These are phyloP conservation scores for Euspilapteryx auroguttella DNA, from an alignment of 2,888 invertebrate species.

Conservation along the genomic window DNA sequence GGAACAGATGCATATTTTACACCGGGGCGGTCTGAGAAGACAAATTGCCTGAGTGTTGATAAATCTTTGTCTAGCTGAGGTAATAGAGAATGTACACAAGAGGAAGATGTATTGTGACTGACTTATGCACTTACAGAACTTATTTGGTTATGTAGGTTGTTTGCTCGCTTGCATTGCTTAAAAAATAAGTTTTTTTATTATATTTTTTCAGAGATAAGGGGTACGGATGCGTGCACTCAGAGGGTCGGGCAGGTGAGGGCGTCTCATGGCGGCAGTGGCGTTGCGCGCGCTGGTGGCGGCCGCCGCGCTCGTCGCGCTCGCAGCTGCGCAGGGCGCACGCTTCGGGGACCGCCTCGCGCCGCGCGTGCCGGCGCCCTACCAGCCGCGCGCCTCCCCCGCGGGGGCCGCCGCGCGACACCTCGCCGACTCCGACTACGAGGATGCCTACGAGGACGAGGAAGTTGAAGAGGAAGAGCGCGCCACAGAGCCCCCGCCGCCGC, in stretches of 20 bases:
- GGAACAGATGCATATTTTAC: conserved; percentile 32
- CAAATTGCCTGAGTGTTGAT: conserved; percentile 8
- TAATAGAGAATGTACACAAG: too few relatives aligned
- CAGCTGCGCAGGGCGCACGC: conserved; percentile 26
- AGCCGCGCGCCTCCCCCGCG: conserved; percentile 25
- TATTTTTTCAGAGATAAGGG: conserved; percentile 29
- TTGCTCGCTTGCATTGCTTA: too few relatives aligned
- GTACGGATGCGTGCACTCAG: conserved; percentile 27
- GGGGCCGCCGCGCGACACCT: conserved; percentile 16
- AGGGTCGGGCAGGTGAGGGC: conserved; percentile 34
- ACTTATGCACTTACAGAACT: too few relatives aligned
- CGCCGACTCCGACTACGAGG: conserved; percentile 30
- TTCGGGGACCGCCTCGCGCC: conserved; percentile 44
- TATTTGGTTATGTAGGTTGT: too few relatives aligned
- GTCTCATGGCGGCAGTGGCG: conserved; percentile 33
- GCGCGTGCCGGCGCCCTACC: conserved; percentile 38
- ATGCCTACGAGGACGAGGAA: conserved; percentile 27
- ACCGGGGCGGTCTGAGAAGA: conserved; percentile 16
- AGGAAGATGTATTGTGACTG: too few relatives aligned
- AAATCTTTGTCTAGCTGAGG: conserved; percentile 2
- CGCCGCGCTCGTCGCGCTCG: conserved; percentile 23
- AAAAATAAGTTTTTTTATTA: too few relatives aligned
- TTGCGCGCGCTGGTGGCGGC: conserved; percentile 33
- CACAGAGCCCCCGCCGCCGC: conserved; percentile 22
- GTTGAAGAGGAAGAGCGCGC: conserved; percentile 21